These are phyloP conservation scores for Calcarius lapponicus DNA, from an alignment of 2,797 vertebrate species.

Conservation along the genomic window DNA sequence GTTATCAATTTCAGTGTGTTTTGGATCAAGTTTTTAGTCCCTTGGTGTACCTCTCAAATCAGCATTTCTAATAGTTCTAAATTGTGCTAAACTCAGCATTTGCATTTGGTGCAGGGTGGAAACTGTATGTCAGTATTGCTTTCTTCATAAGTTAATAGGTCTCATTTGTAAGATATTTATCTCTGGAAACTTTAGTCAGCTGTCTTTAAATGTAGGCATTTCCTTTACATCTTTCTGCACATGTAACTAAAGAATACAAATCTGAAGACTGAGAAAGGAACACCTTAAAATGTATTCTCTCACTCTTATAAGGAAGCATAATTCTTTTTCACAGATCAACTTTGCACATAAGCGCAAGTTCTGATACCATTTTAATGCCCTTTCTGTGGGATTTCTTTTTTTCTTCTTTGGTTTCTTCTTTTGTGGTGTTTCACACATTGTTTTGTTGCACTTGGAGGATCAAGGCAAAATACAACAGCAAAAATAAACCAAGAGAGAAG, in stretches of 20 bases:
- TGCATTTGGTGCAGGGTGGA: background rate
- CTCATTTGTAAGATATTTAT: background rate
- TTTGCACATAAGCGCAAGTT: background rate
- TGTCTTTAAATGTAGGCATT: background rate
- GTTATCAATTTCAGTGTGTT: background rate
- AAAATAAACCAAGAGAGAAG: background rate
- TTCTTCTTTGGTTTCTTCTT: background rate
- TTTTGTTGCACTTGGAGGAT: background rate
- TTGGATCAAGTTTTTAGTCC: background rate
- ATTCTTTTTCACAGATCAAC: background rate
- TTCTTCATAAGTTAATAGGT: background rate
- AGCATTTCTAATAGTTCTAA: background rate
- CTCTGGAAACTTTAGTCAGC: background rate
- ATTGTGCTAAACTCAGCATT: background rate
- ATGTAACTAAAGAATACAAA: background rate
- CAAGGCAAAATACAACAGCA: background rate
- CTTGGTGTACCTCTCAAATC: background rate
- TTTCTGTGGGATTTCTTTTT: background rate
- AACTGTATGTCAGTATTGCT: background rate
- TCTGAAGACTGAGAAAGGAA: background rate
- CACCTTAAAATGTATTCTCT: background rate
- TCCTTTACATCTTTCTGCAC: background rate
- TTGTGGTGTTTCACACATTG: background rate
- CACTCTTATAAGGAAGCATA: background rate
- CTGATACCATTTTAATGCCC: background rate